These are phyloP conservation scores for Origma solitaria DNA, from an alignment of 2,113 vertebrate genomes.

Conservation along the genomic window DNA sequence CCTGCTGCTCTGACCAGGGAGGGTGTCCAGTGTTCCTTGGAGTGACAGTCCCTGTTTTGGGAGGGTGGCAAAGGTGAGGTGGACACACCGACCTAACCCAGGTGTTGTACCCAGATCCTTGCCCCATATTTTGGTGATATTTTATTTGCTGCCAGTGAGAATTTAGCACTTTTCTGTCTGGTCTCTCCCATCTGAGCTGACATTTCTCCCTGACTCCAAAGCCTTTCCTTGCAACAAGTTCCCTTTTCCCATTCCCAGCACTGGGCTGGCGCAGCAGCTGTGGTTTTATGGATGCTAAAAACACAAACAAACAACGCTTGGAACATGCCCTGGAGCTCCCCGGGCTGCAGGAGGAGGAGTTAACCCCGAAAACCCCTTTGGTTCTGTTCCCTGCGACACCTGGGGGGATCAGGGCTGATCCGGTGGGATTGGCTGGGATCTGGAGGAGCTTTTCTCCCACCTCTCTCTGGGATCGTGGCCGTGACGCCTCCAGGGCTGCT, in stretches of 20 bases:
- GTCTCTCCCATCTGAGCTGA: background rate
- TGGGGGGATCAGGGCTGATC: background rate
- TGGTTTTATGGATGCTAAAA: background rate
- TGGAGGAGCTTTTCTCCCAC: background rate
- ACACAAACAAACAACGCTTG: background rate
- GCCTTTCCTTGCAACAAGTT: background rate
- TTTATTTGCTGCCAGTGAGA: background rate
- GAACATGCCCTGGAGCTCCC: background rate
- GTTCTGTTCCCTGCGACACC: accelerated
- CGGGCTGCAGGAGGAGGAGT: background rate
- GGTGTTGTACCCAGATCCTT: background rate
- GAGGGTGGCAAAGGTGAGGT: background rate
- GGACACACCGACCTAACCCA: background rate
- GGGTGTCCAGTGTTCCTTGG: accelerated
- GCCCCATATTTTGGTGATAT: background rate
- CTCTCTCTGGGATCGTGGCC: accelerated
- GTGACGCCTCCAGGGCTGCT: background rate
- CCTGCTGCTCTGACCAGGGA: background rate
- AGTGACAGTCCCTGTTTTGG: background rate
- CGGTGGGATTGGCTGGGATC: accelerated
- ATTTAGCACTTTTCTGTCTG: background rate
- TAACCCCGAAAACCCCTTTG: accelerated
- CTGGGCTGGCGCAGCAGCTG: background rate
- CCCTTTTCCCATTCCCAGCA: accelerated
- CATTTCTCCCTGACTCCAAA: accelerated